Evolutionary conservation across 2,797 vertebrate species (phyloP).

Genomic region (Lutjanus campechanus): DNA sequence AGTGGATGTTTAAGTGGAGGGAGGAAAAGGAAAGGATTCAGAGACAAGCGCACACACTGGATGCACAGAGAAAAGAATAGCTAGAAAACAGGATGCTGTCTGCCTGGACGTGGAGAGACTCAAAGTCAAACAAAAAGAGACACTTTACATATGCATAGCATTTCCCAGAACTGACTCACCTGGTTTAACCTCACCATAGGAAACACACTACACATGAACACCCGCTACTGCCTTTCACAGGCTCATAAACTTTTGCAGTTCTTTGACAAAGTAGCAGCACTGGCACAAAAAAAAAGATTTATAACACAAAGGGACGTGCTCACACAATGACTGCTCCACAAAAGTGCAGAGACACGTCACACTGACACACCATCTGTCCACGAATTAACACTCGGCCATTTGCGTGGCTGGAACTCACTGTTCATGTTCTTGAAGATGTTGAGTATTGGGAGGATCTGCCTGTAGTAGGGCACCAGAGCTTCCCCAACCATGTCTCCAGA

Average conservation of each 20-base stretch:
- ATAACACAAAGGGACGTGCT: conserved; percentile 38
- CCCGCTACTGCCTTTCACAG: conserved; percentile 17
- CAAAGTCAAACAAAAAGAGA: conserved; percentile 24
- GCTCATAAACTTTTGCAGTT: conserved; percentile 13
- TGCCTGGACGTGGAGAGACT: not conserved
- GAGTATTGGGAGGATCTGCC: conserved; percentile 93
- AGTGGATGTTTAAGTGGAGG: conserved; percentile 58
- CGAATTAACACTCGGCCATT: conserved; percentile 24
- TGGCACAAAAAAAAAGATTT: conserved; percentile 17
- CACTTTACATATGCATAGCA: not conserved
- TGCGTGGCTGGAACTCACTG: conserved; percentile 85
- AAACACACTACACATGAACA: conserved; percentile 3
- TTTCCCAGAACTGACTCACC: conserved; percentile 18
- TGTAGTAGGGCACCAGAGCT: conserved; percentile 93
- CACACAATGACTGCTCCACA: conserved; percentile 33
- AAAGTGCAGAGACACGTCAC: conserved; percentile 27
- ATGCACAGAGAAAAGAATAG: conserved; percentile 13
- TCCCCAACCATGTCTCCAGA: conserved; percentile 89
- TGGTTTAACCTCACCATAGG: not conserved
- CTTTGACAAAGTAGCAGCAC: not conserved
- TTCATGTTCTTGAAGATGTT: conserved; percentile 97
- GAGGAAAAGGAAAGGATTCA: conserved; percentile 33
- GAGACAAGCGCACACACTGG: conserved; percentile 16
- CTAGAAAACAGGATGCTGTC: conserved; percentile 33
- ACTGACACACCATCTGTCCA: conserved; percentile 47